Evolutionary conservation across 1,140 invertebrate species (phyloP), one percentile per base, ranked within the genome.

Genomic region (Subanguina moxae): DNA sequence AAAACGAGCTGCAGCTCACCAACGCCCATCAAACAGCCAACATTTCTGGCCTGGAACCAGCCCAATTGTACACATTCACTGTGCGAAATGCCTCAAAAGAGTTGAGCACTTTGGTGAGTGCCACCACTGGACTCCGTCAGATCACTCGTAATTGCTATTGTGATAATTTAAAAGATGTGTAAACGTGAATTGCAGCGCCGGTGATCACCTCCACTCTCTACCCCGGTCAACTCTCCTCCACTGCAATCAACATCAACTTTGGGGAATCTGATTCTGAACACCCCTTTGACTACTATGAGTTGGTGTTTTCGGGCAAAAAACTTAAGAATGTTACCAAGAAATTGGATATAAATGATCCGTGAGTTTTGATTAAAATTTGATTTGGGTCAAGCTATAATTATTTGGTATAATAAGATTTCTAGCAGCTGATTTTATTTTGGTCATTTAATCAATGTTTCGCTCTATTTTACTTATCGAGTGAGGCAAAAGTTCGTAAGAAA

Each of bases 161-260:
- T 15, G 30, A 25, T 43, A 19, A 23, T 28, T 56, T 45, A 17
- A 70, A 43, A 21, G n/a, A 58, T 30, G 17, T 25, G 43, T 64
- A 52, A 23, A 58, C 17, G 23, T 19, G 66, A 1, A 25, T 21
- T 79, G 28, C 71, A 80, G 78, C 78, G 13, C 78, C 78, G 17
- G 66, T 80, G 0, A 82, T 80, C 28, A 80, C 78, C 0, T 80
- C 78, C 1, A 82, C 80, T 1, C 25, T 80, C 23, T 82, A 80
- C 61, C 77, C 78, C 0, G 78, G 78, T 21, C 74, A 80, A 68
- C 79, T 80, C 56, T 80, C 78, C 13, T 77, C 80, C 19, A 69
- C 62, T 25, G 75, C 78, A 1, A 80, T 80, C n/a, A 80, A 80
- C 57, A 74, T 80, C 57, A 80, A 80, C 45, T 80, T 80, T 62